Percentiles rank a stretch among this genome's conserved stretches.
Conservation (phyloP, 2,888 invertebrate species). For the Nephrotoma guestfalica region DNA sequence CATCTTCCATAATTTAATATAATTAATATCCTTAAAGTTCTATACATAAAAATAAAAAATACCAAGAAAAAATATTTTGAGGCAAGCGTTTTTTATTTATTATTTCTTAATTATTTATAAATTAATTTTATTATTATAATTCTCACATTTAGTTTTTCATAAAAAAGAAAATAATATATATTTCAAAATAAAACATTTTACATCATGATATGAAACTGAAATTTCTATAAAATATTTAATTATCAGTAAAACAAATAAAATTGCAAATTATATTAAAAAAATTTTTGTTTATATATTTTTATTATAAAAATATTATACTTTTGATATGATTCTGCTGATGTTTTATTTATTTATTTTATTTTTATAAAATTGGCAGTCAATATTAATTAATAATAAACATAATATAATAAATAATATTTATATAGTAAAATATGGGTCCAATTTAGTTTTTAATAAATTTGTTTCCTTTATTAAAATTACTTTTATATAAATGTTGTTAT, state of each 20-base stretch:
- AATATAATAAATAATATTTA: neutral
- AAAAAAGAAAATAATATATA: neutral
- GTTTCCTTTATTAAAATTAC: neutral
- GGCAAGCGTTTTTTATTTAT: neutral
- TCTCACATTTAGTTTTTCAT: neutral
- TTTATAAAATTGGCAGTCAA: neutral
- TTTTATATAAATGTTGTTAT: neutral
- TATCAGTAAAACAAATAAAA: neutral
- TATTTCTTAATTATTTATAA: neutral
- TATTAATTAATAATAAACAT: neutral
- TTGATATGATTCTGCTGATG: neutral
- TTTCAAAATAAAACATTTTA: neutral
- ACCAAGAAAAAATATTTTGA: neutral
- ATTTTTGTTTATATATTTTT: neutral
- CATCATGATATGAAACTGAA: neutral
- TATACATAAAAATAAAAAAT: neutral
- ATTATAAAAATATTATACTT: neutral
- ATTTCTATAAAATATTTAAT: neutral
- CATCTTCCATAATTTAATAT: neutral
- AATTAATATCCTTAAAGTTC: neutral
- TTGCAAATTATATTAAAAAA: neutral
- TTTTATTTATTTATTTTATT: neutral
- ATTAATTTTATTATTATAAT: neutral
- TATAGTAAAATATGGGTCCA: neutral
- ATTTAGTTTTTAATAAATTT: neutral